Base-by-base conservation (phyloP, 1,140 invertebrate genomes). In the Steinernema feltiae region DNA sequence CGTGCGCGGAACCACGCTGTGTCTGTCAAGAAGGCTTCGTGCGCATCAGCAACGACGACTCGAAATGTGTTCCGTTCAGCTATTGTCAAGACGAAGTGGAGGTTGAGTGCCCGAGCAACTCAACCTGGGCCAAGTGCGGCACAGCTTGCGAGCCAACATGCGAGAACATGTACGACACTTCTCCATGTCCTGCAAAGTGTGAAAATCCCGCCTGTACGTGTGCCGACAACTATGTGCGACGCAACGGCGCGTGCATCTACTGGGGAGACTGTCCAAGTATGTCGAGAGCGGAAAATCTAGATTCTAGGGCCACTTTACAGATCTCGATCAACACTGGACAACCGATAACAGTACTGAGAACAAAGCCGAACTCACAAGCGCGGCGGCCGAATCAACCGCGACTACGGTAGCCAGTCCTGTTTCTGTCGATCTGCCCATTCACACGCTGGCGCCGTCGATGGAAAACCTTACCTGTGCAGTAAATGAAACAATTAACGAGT, bases 111-210 rank as follows among this genome's bases (percentile, higher is more conserved):
- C 69, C 76, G 3, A 27, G 48, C 15, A 85, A 85, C 48, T 73
- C 82, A 29, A 86, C 84, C 21, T 85, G 82, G 83, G 85, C 84
- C 41, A 85, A 85, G 73, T 85, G 84, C 70, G 84, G 84, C n/a
- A 80, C 70, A 1, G 82, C 85, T 31, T 85, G 84, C 78, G 84
- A 85, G 48, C 84, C 84, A 17, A 77, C 71, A 0, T 81, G 84
- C 70, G 69, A 81, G 27, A 86, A 78, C 41, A 84, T 86, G 84
- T 85, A 86, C 73, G 79, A 85, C 63, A 79, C 83, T 7, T 76
- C 83, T 48, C 85, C 85, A 0, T 85, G 84, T 32, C 80, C 76
- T 1, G 46, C 81, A 3, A 76, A 69, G 48, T 85, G 84, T 70
- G 76, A 82, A 70, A 74, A 76, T 48, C 78, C 83, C 30, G 83